A percentile compares a stretch with the other conserved stretches of the same genome.
phyloP scores from a whole-genome alignment of 2,797 vertebrate genomes.

The Muscicapa striata region DNA sequence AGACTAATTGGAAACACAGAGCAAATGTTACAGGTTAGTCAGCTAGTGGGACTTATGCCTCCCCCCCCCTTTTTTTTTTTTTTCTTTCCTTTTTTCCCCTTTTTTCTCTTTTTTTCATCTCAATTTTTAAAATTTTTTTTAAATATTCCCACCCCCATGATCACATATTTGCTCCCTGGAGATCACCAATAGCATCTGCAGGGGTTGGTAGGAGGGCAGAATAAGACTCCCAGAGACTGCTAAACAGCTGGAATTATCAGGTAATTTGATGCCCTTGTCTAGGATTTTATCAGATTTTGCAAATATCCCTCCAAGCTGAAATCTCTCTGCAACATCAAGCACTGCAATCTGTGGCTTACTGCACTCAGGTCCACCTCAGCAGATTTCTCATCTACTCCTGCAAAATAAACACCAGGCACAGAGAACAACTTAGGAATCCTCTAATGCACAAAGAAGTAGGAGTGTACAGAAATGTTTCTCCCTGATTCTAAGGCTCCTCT shows the following conservation, averaged over 20 bases:
- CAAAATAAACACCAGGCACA: not conserved
- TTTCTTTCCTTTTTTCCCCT: no score
- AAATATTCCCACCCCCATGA: no score
- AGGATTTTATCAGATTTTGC: conserved; percentile 38
- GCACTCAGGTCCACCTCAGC: conserved; percentile 10
- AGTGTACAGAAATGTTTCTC: conserved; percentile 32
- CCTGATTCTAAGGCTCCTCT: not conserved
- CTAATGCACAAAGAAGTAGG: conserved; percentile 18
- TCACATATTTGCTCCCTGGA: not conserved
- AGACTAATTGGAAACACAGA: conserved; percentile 55
- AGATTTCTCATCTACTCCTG: conserved; percentile 4
- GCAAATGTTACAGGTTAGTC: conserved; percentile 60
- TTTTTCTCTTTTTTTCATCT: no score
- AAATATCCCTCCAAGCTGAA: not conserved
- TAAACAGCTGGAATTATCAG: conserved; percentile 11
- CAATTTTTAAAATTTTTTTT: no score
- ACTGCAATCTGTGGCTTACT: not conserved
- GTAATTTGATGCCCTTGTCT: conserved; percentile 34
- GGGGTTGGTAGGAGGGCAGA: not conserved
- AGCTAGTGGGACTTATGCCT: not conserved
- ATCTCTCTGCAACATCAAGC: not conserved
- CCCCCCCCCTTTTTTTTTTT: rapidly evolving
- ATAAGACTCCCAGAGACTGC: not conserved
- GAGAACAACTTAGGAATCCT: conserved; percentile 1
- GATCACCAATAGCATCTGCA: not conserved